Evolutionary conservation across 2,888 invertebrate species (phyloP).

Genomic region (Ptychoptera albimana): DNA sequence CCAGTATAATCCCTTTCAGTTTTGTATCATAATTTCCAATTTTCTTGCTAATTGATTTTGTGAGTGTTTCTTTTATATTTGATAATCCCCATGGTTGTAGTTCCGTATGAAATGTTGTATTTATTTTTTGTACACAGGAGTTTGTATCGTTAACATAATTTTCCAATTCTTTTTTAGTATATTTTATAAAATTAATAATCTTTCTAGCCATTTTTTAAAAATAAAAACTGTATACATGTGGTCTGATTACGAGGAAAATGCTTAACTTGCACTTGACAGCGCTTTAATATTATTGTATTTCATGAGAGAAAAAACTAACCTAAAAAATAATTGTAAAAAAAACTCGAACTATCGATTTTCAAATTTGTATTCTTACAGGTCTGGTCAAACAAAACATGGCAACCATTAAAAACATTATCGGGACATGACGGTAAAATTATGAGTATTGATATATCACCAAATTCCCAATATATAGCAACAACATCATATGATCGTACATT

Average conservation of each 20-base stretch:
- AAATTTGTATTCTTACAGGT: slow-evolving; percentile 30
- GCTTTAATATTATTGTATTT: not conserved
- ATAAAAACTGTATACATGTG: not conserved
- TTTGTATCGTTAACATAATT: slow-evolving; percentile 32
- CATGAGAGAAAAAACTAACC: not conserved
- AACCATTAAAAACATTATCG: slow-evolving; percentile 84
- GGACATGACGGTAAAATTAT: slow-evolving; percentile 98
- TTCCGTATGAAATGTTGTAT: slow-evolving; percentile 32
- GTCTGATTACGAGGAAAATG: not conserved
- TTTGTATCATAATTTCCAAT: slow-evolving; percentile 35
- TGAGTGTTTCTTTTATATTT: slow-evolving; percentile 32
- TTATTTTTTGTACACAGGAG: slow-evolving; percentile 33
- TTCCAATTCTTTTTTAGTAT: slow-evolving; percentile 30
- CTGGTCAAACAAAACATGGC: slow-evolving; percentile 96
- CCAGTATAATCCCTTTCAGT: slow-evolving; percentile 42
- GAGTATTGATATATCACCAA: slow-evolving; percentile 74
- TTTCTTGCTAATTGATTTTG: slow-evolving; percentile 26
- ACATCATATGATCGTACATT: slow-evolving; percentile 93
- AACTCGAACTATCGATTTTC: slow-evolving; percentile 4
- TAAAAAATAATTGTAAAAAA: not conserved
- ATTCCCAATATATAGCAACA: slow-evolving; percentile 84
- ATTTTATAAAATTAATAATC: slow-evolving; percentile 25
- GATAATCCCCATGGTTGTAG: slow-evolving; percentile 37
- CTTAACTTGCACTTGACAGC: not conserved
- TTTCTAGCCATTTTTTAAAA: slow-evolving; percentile 21